These are phyloP conservation scores for Tolypeutes matacus DNA, from an alignment of 2,797 vertebrate genomes.

Conservation along the genomic window DNA sequence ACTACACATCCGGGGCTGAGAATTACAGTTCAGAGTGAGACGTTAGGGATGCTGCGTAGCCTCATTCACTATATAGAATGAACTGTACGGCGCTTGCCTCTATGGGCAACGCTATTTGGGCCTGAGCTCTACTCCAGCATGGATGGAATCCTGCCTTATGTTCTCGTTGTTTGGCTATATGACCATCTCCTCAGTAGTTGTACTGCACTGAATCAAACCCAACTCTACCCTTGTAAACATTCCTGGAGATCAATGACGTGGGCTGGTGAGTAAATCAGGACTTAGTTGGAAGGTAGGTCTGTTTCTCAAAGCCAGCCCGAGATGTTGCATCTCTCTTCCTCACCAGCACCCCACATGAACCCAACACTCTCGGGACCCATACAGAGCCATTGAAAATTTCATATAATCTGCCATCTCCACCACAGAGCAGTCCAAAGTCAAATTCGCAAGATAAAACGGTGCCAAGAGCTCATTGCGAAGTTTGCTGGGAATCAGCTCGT, in stretches of 20 bases:
- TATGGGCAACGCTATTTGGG: background rate
- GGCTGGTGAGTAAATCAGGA: background rate
- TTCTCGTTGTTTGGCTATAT: background rate
- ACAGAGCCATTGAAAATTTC: background rate
- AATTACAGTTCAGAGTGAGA: background rate
- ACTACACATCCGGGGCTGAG: background rate
- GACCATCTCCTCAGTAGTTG: background rate
- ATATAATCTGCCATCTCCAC: background rate
- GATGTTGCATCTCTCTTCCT: background rate
- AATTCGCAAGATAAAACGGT: background rate
- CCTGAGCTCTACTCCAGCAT: background rate
- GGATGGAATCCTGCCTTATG: background rate
- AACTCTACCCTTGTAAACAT: background rate
- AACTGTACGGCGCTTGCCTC: background rate
- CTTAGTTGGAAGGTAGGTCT: background rate
- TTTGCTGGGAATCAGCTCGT: background rate
- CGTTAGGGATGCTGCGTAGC: background rate
- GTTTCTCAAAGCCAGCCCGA: background rate
- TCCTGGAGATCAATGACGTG: background rate
- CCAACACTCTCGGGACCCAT: background rate
- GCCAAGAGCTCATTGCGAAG: background rate
- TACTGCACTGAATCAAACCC: background rate
- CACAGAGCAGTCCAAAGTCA: background rate
- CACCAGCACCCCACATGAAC: background rate
- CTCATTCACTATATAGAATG: background rate